phyloP scores from a whole-genome alignment of 2,113 vertebrate genomes.

The Colossoma macropomum region DNA sequence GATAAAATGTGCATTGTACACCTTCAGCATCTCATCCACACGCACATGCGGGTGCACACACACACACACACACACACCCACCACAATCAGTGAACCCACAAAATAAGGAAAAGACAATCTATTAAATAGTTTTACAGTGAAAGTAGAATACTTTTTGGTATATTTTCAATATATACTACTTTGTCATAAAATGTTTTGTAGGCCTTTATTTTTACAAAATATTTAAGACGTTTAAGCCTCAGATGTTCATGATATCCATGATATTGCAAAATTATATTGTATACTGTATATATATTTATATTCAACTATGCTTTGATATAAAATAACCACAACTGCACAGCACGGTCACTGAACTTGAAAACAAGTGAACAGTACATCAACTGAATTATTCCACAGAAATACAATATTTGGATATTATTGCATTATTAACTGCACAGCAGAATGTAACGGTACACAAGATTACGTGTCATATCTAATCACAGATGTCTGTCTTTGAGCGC shows the following conservation, averaged over 20 bases:
- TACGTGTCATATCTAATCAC: background rate
- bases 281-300: background rate
- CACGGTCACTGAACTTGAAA: background rate
- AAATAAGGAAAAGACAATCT: constrained; percentile 6
- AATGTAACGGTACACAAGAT: constrained; percentile 21
- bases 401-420: constrained; percentile 52
- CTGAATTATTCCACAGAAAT: constrained; percentile 5
- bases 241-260: constrained; percentile 23
- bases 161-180: constrained; percentile 17
- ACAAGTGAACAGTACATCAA: constrained; percentile 3
- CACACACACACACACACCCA: background rate
- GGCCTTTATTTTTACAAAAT: background rate
- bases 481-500: background rate
- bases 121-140: constrained; percentile 3
- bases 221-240: constrained; percentile 34
- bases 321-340: constrained; percentile 17
- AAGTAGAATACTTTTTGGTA: constrained; percentile 1
- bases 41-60: background rate
- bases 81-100: background rate
- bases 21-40: background rate
- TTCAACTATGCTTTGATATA: constrained; percentile 4
- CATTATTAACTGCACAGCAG: constrained; percentile 34
- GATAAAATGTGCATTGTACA: constrained; percentile 19
- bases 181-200: constrained; percentile 21
- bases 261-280: constrained; percentile 11